Percentiles rank a stretch among this genome's conserved stretches.
Conservation (phyloP, 2,797 vertebrate species). For the Sebastes diploproa region DNA sequence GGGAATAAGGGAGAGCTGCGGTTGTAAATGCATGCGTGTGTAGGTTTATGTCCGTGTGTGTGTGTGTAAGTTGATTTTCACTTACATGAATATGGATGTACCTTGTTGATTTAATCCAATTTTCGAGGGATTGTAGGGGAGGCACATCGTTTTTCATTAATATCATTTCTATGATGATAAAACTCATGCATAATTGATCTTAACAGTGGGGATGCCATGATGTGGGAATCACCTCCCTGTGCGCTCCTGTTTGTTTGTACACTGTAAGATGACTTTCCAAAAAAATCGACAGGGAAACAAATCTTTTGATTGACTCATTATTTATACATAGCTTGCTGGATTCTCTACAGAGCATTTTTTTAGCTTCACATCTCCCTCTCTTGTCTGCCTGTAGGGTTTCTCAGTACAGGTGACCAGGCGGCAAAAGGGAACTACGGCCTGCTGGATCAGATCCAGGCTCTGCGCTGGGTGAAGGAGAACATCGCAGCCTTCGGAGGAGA, state of each 20-base stretch:
- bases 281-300: neutral
- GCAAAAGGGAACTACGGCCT: conserved; percentile 97
- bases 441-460: conserved; percentile 96
- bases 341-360: neutral
- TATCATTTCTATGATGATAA: conserved; percentile 14
- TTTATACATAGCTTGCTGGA: neutral
- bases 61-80: conserved; percentile 23
- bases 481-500: conserved; percentile 94
- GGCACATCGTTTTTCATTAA: conserved; percentile 5
- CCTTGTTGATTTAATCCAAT: conserved; percentile 32
- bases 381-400: conserved; percentile 84
- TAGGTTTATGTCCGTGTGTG: conserved; percentile 15
- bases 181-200: conserved; percentile 33
- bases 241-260: neutral
- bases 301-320: neutral
- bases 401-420: conserved; percentile 96
- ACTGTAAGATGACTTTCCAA: conserved; percentile 1
- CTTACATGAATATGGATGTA: conserved; percentile 41
- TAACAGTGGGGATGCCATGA: neutral
- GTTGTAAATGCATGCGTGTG: conserved; percentile 18
- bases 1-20: conserved; percentile 48
- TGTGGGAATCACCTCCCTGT: neutral
- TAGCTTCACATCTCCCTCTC: neutral
- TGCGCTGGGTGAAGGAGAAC: conserved; percentile 97
- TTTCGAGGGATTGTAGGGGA: neutral